A percentile compares a stretch with the other conserved stretches of the same genome.
Evolutionary conservation across 2,797 vertebrate species (phyloP).

Genomic region (Rallus crepitans): DNA sequence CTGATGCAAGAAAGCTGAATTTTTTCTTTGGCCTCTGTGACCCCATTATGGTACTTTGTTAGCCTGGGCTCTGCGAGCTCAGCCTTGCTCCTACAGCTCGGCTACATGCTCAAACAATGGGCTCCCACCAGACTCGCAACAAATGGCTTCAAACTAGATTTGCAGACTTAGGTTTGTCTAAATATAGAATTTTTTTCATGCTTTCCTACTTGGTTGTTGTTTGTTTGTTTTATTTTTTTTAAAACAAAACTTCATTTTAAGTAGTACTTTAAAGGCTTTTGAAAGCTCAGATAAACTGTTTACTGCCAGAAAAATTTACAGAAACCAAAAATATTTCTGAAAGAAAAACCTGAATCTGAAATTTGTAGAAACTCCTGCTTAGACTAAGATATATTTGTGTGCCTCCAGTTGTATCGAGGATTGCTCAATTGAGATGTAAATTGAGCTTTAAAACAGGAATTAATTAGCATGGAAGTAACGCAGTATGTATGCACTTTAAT

Average conservation of each 20-base stretch:
- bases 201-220: background rate
- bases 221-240: too few species aligned
- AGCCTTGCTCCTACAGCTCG: constrained; percentile 45
- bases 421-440: constrained; percentile 58
- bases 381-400: constrained; percentile 7
- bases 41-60: constrained; percentile 58
- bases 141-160: background rate
- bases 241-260: constrained; percentile 4
- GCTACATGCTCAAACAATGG: constrained; percentile 45
- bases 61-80: constrained; percentile 55
- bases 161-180: background rate
- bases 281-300: background rate
- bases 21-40: constrained; percentile 60
- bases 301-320: constrained; percentile 20
- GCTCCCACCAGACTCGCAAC: background rate
- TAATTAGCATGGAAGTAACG: constrained; percentile 51
- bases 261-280: background rate
- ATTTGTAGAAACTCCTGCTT: background rate
- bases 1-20: constrained; percentile 71
- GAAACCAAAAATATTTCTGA: background rate
- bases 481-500: constrained; percentile 19
- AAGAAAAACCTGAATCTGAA: background rate
- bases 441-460: constrained; percentile 52
- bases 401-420: constrained; percentile 28
- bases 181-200: background rate